A percentile compares a stretch with the other conserved stretches of the same genome.
Conservation (phyloP, 2,797 vertebrate genomes). For the Betta splendens region DNA sequence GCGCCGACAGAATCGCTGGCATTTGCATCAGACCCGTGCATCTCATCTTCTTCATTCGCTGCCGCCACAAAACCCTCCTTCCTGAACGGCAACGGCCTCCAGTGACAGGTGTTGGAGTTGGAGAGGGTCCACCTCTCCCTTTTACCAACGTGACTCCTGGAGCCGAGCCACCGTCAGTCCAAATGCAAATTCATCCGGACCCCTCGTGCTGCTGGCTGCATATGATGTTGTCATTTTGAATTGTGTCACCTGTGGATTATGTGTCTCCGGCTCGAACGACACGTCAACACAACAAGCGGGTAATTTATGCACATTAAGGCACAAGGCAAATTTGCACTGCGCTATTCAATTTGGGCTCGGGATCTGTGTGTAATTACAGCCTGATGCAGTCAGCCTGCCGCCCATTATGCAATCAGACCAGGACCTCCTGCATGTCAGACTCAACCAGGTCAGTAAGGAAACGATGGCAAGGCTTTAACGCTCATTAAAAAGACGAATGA, state of each 20-base stretch:
- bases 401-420: conserved; percentile 29
- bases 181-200: conserved; percentile 49
- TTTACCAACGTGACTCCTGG: conserved; percentile 41
- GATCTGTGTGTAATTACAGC: conserved; percentile 40
- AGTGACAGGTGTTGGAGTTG: conserved; percentile 58
- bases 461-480: neutral
- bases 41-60: conserved; percentile 58
- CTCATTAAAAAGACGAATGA: neutral
- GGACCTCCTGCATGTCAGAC: conserved; percentile 7
- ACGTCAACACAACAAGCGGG: conserved; percentile 35
- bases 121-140: conserved; percentile 43
- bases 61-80: conserved; percentile 44
- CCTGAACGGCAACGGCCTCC: conserved; percentile 39
- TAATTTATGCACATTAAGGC: conserved; percentile 32
- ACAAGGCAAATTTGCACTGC: conserved; percentile 16
- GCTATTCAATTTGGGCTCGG: conserved; percentile 33
- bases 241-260: conserved; percentile 37
- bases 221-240: conserved; percentile 44
- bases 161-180: conserved; percentile 41
- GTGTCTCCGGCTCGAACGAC: conserved; percentile 11
- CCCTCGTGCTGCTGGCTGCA: conserved; percentile 21
- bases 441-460: conserved; percentile 3
- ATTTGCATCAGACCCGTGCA: conserved; percentile 49
- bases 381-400: conserved; percentile 34
- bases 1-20: conserved; percentile 43